phyloP scores from a whole-genome alignment of 2,888 invertebrate species.

The Drosophila barbarae region DNA sequence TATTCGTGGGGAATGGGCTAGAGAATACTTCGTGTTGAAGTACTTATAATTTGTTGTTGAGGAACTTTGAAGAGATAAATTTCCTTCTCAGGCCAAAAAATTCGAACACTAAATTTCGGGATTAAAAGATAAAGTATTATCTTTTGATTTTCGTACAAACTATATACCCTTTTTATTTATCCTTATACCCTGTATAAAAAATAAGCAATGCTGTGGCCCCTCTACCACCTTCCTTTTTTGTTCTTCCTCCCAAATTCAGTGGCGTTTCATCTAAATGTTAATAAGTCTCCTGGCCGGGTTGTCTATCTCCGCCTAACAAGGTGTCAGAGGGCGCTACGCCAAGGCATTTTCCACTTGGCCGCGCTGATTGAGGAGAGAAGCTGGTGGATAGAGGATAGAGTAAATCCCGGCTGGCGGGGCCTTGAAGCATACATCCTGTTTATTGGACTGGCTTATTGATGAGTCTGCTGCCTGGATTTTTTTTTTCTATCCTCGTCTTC shows the following conservation, averaged over 20 bases:
- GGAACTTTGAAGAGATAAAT: background rate
- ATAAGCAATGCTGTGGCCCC: constrained; percentile 18
- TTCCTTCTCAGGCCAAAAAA: background rate
- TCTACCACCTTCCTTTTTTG: constrained; percentile 1
- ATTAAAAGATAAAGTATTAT: no score
- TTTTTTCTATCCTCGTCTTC: constrained; percentile 25
- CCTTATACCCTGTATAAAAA: constrained; percentile 20
- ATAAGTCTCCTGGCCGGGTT: constrained; percentile 55
- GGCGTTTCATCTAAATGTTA: constrained; percentile 72
- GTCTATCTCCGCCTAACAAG: constrained; percentile 55
- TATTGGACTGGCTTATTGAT: constrained; percentile 71
- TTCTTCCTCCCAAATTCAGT: constrained; percentile 29
- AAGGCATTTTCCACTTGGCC: constrained; percentile 71
- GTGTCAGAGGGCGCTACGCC: constrained; percentile 63
- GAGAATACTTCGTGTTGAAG: background rate
- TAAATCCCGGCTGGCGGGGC: constrained; percentile 54
- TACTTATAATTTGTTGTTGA: fast-evolving
- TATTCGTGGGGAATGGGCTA: background rate
- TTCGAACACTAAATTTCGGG: no score
- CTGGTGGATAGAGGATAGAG: constrained; percentile 16
- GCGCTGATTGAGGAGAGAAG: constrained; percentile 67
- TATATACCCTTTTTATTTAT: background rate
- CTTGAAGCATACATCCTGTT: constrained; percentile 66
- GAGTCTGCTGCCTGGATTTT: constrained; percentile 40
- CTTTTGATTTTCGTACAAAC: fast-evolving